These are phyloP conservation scores for Hesperophylax magnus DNA, from an alignment of 1,140 invertebrate species.

Conservation along the genomic window DNA sequence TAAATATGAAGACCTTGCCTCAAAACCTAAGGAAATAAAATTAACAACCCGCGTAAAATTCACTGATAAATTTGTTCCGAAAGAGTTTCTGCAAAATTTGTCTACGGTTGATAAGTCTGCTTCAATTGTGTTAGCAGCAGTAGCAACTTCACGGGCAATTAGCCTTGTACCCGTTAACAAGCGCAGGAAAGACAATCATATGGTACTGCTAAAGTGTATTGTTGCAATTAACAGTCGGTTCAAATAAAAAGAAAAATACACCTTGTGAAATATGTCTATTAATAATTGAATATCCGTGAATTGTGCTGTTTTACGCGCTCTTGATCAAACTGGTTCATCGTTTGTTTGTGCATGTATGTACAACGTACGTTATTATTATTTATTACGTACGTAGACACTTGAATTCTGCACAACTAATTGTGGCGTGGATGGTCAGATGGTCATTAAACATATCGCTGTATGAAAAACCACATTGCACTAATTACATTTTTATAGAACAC, in stretches of 20 bases:
- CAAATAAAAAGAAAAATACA: not conserved
- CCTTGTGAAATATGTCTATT: conserved; percentile 2
- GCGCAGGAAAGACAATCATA: conserved; percentile 19
- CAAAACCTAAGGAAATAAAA: too few relatives aligned
- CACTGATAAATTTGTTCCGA: too few relatives aligned
- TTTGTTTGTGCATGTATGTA: not conserved
- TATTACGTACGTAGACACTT: too few relatives aligned
- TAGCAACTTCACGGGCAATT: not conserved
- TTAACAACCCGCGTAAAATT: too few relatives aligned
- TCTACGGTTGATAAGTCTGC: not conserved
- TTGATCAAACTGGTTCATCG: conserved; percentile 11
- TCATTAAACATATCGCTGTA: too few relatives aligned
- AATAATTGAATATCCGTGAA: not conserved
- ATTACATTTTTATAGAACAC: too few relatives aligned
- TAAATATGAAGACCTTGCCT: too few relatives aligned
- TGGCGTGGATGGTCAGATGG: too few relatives aligned
- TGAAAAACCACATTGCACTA: too few relatives aligned
- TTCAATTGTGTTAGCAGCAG: not conserved
- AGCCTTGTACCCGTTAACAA: conserved; percentile 21
- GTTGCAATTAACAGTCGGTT: conserved; percentile 7
- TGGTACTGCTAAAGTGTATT: conserved; percentile 3
- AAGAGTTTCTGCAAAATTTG: too few relatives aligned
- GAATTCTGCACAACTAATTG: too few relatives aligned
- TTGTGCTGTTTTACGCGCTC: not conserved
- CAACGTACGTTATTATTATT: too few relatives aligned